Conservation (phyloP, 1,140 invertebrate species). For the Cepaea nemoralis region DNA sequence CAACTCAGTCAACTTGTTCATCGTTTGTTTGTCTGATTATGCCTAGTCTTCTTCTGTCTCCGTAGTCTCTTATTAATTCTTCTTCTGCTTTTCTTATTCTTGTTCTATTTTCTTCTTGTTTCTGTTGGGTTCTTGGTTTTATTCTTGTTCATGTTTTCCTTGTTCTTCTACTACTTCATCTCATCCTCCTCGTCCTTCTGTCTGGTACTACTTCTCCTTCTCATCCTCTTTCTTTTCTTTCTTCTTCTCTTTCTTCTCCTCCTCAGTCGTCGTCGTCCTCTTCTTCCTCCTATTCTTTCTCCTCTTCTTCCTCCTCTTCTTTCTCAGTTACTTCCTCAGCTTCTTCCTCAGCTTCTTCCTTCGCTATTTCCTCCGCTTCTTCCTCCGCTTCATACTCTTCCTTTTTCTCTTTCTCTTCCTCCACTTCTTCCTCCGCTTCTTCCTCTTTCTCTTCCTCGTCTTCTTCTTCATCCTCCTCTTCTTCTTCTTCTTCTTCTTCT, state of each 20-base stretch:
- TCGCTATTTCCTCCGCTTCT: not conserved
- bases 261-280: not conserved
- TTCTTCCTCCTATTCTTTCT: not conserved
- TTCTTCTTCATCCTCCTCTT: not conserved
- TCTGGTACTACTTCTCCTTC: not conserved
- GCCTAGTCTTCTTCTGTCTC: too few species aligned
- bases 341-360: not conserved
- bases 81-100: too few species aligned
- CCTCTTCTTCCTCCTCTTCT: slow-evolving; percentile 21
- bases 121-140: too few species aligned
- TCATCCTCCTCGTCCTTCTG: not conserved
- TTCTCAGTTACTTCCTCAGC: not conserved
- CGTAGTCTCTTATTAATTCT: too few species aligned
- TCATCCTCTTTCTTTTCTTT: slow-evolving; percentile 18
- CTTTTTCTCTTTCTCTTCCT: slow-evolving; percentile 18
- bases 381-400: slow-evolving; percentile 19
- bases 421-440: slow-evolving; percentile 13
- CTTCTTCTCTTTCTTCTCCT: not conserved
- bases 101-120: too few species aligned
- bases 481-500: not conserved
- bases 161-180: not conserved
- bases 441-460: not conserved
- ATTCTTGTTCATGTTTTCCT: too few species aligned
- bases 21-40: too few species aligned
- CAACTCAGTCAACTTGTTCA: too few species aligned